Percentiles rank a stretch among this genome's conserved stretches.
Evolutionary conservation across 2,797 vertebrate species (phyloP).

Genomic region (Agapornis canus): DNA sequence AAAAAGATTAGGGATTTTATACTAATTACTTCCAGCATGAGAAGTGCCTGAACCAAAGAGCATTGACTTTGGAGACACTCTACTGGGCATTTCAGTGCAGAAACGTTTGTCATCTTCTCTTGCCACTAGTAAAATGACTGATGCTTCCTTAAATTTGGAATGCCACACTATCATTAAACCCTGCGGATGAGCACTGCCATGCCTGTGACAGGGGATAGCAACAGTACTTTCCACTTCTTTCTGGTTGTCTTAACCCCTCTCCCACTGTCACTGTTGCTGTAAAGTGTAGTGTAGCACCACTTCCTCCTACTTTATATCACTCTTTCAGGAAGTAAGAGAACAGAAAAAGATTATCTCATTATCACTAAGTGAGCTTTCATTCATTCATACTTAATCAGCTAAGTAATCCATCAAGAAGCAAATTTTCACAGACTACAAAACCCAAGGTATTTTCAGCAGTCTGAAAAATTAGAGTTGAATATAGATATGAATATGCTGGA

Average conservation of each 20-base stretch:
- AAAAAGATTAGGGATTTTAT: constrained; percentile 57
- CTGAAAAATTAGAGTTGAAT: not conserved
- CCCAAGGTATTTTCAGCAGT: not conserved
- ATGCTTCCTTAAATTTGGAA: not conserved
- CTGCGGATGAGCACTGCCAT: accelerated
- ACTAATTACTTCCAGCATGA: constrained; percentile 61
- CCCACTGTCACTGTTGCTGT: not conserved
- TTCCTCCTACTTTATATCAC: not conserved
- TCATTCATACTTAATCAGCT: not conserved
- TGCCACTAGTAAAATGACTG: not conserved
- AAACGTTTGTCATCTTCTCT: constrained; percentile 9
- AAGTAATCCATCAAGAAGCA: not conserved
- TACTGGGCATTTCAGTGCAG: not conserved
- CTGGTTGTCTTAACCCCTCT: not conserved
- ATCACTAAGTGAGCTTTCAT: not conserved
- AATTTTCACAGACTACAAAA: not conserved
- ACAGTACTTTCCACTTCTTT: not conserved
- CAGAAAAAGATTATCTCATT: not conserved
- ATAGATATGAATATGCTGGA: not conserved
- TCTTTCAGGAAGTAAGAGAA: not conserved
- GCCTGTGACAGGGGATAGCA: not conserved
- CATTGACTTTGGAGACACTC: not conserved
- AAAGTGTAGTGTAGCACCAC: not conserved
- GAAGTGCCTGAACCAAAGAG: not conserved
- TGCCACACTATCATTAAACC: not conserved